Evolutionary conservation across 2,888 invertebrate species (phyloP).

Genomic region (Seira musarum): DNA sequence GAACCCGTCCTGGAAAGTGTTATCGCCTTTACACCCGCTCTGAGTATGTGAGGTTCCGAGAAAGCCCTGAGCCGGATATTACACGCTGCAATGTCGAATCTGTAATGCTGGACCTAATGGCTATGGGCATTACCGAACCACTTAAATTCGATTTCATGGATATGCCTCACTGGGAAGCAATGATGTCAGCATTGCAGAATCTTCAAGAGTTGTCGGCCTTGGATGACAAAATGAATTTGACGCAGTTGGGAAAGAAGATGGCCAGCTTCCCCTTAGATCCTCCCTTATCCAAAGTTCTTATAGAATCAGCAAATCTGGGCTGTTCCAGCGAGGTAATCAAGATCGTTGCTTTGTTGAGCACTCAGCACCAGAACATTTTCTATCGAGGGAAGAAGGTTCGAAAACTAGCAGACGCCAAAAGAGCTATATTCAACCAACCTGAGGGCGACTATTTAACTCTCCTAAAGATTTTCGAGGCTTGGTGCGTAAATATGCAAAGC

Average conservation of each 20-base stretch:
- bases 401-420: slow-evolving; percentile 97
- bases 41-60: slow-evolving; percentile 84
- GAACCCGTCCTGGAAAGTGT: slow-evolving; percentile 98
- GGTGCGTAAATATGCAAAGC: background rate
- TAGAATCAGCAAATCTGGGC: slow-evolving; percentile 98
- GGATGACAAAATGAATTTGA: slow-evolving; percentile 93
- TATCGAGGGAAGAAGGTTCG: slow-evolving; percentile 96
- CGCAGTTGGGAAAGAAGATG: slow-evolving; percentile 90
- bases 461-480: slow-evolving; percentile 20
- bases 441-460: slow-evolving; percentile 75
- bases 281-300: slow-evolving; percentile 97
- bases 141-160: slow-evolving; percentile 99
- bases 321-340: slow-evolving; percentile 99
- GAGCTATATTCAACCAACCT: slow-evolving; percentile 98
- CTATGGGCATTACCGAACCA: slow-evolving; percentile 99
- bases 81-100: slow-evolving; percentile 98
- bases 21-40: slow-evolving; percentile 96
- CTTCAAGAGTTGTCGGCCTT: slow-evolving; percentile 96
- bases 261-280: slow-evolving; percentile 99
- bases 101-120: slow-evolving; percentile 95
- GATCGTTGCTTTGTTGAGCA: slow-evolving; percentile 98
- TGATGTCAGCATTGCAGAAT: slow-evolving; percentile 98
- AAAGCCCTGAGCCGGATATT: slow-evolving; percentile 98
- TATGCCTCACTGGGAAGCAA: slow-evolving; percentile 96
- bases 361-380: slow-evolving; percentile 92